phyloP scores from a whole-genome alignment of 2,797 vertebrate species.

The Perodicticus potto region DNA sequence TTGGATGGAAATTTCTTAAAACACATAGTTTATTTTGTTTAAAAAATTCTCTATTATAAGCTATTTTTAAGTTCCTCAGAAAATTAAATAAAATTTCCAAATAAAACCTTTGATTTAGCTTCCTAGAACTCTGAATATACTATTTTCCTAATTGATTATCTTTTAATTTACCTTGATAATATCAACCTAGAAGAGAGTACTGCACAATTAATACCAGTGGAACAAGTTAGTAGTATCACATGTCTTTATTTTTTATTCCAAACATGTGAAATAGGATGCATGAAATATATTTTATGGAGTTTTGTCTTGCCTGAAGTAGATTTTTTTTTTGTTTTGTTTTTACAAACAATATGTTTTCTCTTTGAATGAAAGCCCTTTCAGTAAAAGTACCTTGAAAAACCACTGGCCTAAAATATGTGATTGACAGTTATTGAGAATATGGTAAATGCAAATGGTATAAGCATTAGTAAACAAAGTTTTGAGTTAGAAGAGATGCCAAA shows the following conservation, averaged over 20 bases:
- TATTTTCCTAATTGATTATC: background rate
- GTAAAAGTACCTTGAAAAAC: conserved; percentile 47
- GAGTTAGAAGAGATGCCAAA: conserved; percentile 46
- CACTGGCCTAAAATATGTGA: background rate
- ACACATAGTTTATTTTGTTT: background rate
- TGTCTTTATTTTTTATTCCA: background rate
- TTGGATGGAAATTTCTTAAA: background rate
- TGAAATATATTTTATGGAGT: background rate
- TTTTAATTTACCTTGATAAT: background rate
- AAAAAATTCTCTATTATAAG: background rate
- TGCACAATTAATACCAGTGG: background rate
- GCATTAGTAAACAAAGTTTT: background rate
- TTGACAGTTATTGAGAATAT: background rate
- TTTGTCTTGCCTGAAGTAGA: background rate
- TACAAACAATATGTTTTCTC: conserved; percentile 38
- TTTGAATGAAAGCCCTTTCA: conserved; percentile 12
- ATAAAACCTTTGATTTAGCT: background rate
- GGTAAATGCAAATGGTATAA: conserved; percentile 33
- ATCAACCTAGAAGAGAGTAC: background rate
- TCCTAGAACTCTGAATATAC: background rate
- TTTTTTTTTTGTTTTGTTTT: conserved; percentile 54
- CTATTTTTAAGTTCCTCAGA: background rate
- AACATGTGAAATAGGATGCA: background rate
- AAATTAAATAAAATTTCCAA: background rate
- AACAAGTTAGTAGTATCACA: background rate